Evolutionary conservation across 2,888 invertebrate species (phyloP).

Genomic region (Dolichopus griseipennis): DNA sequence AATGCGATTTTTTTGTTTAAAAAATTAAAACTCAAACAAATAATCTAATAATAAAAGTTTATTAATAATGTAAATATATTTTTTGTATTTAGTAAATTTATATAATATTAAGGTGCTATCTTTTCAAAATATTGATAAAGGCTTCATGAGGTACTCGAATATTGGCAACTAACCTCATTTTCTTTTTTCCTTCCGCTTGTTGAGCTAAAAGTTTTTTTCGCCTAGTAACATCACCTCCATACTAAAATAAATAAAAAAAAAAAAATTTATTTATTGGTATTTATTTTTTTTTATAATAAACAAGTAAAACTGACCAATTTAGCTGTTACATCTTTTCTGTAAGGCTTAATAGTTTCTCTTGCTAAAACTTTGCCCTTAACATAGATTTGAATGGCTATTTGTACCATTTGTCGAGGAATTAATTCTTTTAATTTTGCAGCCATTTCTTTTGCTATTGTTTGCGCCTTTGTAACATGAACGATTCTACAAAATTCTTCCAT

Average conservation of each 20-base stretch:
- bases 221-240: conserved; percentile 86
- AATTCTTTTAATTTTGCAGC: conserved; percentile 69
- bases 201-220: conserved; percentile 79
- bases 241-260: conserved; percentile 47
- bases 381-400: conserved; percentile 79
- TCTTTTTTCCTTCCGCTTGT: conserved; percentile 90
- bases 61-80: too few relatives aligned
- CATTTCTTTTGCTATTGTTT: conserved; percentile 56
- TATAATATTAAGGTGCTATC: conserved; percentile 39
- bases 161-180: conserved; percentile 84
- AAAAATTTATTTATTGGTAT: conserved; percentile 12
- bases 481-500: conserved; percentile 81
- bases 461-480: conserved; percentile 62
- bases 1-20: too few relatives aligned
- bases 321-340: conserved; percentile 85
- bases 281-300: neutral
- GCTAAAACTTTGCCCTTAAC: conserved; percentile 71
- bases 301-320: conserved; percentile 81
- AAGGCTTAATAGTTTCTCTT: conserved; percentile 77
- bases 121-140: conserved; percentile 83
- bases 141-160: conserved; percentile 87
- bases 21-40: too few relatives aligned
- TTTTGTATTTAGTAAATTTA: too few relatives aligned
- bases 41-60: too few relatives aligned
- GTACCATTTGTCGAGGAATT: conserved; percentile 81